Conservation (phyloP, 2,113 vertebrate genomes). For the Felis catus region DNA sequence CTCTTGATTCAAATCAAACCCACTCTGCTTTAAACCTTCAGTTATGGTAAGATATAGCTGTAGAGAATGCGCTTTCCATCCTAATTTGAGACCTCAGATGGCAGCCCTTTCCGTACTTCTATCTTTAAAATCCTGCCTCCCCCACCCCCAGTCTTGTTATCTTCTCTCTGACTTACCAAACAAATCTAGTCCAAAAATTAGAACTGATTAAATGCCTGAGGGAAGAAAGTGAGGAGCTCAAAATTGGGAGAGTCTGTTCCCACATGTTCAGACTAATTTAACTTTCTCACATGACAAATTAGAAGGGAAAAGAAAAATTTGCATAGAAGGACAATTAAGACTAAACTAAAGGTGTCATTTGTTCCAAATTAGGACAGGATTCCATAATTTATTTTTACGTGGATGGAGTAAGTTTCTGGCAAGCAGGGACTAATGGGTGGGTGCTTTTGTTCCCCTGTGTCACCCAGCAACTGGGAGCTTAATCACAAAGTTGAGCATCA, state of each 20-base stretch:
- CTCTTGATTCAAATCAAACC: constrained; percentile 68
- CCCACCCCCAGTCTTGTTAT: constrained; percentile 48
- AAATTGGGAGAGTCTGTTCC: constrained; percentile 33
- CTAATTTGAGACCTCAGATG: constrained; percentile 62
- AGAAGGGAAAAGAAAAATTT: constrained; percentile 59
- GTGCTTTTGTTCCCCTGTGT: background rate
- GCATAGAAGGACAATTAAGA: constrained; percentile 66
- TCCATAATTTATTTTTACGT: background rate
- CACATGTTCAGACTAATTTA: constrained; percentile 65
- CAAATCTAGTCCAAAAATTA: constrained; percentile 60
- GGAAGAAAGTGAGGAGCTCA: constrained; percentile 40
- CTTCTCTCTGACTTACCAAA: constrained; percentile 68
- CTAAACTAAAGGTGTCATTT: constrained; percentile 53
- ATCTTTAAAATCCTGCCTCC: constrained; percentile 59
- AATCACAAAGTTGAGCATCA: background rate
- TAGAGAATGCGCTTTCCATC: constrained; percentile 54
- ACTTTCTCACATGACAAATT: constrained; percentile 70
- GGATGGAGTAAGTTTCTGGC: background rate
- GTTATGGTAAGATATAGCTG: constrained; percentile 60
- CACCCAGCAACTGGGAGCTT: background rate
- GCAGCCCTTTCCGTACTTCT: constrained; percentile 62
- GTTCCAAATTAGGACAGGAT: constrained; percentile 44
- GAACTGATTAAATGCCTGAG: constrained; percentile 65
- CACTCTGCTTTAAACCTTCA: constrained; percentile 72
- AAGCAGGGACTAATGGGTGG: background rate